These are phyloP conservation scores for Embiotoca jacksoni DNA, from an alignment of 2,113 vertebrate genomes.

Conservation along the genomic window DNA sequence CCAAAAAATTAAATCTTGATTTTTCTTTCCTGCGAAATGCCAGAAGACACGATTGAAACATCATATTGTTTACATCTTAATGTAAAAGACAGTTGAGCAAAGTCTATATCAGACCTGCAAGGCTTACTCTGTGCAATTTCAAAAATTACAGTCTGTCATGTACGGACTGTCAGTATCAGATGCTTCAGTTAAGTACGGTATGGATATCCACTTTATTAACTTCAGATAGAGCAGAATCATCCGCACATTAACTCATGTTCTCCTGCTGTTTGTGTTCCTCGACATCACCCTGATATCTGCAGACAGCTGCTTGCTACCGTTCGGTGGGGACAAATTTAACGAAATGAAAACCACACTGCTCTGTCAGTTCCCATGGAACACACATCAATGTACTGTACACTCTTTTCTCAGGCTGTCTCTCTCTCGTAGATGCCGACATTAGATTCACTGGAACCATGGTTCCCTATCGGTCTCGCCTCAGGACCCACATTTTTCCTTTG, in stretches of 20 bases:
- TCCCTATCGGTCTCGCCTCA: too few species aligned
- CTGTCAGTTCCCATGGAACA: neutral
- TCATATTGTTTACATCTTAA: neutral
- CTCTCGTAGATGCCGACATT: neutral
- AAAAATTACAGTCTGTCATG: neutral
- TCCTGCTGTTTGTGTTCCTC: conserved; percentile 27
- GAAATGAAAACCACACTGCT: neutral
- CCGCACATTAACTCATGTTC: neutral
- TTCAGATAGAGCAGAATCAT: neutral
- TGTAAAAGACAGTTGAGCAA: neutral
- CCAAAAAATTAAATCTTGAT: neutral
- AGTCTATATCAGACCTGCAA: neutral
- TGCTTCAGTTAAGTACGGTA: neutral
- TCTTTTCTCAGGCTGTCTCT: neutral
- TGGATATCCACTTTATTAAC: neutral
- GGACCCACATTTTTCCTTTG: too few species aligned
- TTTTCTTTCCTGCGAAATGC: too few species aligned
- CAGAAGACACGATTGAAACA: neutral
- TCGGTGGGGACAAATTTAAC: conserved; percentile 10
- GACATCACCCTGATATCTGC: conserved; percentile 2
- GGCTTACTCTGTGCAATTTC: neutral
- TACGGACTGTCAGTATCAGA: conserved; percentile 1
- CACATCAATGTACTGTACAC: neutral
- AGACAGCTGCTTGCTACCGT: conserved; percentile 18
- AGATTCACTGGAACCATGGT: too few species aligned